Percentiles rank a stretch among this genome's conserved stretches.
phyloP scores from a whole-genome alignment of 1,140 invertebrate species.

The Cyrtorhinus lividipennis region DNA sequence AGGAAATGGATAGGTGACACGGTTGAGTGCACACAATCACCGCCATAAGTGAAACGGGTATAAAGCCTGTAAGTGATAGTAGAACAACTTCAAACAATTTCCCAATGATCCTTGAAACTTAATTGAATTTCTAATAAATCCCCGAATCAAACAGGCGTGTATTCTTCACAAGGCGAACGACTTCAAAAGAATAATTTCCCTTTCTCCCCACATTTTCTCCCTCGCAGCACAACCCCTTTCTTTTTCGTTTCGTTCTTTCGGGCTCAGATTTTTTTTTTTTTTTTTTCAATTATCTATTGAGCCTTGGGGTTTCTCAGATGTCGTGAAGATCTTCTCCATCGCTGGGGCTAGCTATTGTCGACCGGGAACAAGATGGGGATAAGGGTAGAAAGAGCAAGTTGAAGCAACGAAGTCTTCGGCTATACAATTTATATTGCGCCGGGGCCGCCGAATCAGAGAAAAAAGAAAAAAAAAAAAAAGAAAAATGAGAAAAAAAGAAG shows the following conservation, averaged over 20 bases:
- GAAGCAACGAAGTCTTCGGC: too few species aligned
- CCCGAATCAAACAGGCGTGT: background rate
- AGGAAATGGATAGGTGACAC: background rate
- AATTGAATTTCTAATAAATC: slow-evolving; percentile 10
- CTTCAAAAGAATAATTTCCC: slow-evolving; percentile 5
- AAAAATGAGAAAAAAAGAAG: too few species aligned
- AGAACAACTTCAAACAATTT: background rate
- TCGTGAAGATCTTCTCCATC: background rate
- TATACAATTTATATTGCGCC: too few species aligned
- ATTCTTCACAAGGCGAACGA: background rate
- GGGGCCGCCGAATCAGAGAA: too few species aligned
- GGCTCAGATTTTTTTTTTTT: background rate
- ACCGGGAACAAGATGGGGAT: too few species aligned
- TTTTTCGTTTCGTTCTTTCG: background rate
- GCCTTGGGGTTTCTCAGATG: background rate
- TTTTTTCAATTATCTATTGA: background rate
- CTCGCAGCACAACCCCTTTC: background rate
- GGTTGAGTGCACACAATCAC: background rate
- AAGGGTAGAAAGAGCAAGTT: too few species aligned
- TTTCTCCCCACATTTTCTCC: background rate
- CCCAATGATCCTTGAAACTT: slow-evolving; percentile 2
- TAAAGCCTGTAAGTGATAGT: slow-evolving; percentile 5
- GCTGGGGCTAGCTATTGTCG: too few species aligned
- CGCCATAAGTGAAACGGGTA: background rate
- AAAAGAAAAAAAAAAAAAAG: too few species aligned